Evolutionary conservation across 2,797 vertebrate species (phyloP), one percentile per base, ranked within the genome.

Genomic region (Buphagus erythrorhynchus): DNA sequence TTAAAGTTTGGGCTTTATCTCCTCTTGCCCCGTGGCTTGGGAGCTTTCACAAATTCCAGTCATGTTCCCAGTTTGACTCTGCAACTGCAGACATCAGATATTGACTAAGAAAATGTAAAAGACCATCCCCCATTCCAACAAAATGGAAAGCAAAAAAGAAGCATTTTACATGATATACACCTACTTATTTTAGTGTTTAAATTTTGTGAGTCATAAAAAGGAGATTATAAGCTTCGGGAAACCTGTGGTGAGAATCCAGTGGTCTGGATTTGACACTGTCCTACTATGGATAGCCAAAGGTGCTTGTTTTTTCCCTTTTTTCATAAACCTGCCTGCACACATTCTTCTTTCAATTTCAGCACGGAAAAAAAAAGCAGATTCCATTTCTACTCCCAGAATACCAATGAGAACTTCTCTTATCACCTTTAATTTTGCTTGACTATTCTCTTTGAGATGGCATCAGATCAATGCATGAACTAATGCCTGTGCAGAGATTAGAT

Each of bases 401-500:
- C 68, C 85, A 89, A 92, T 77, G 75, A 77, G 46, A 85, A 65
- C 46, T 68, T 72, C 45, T 77, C 75, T 89, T 87, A 93, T 62
- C 82, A 62, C 46, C 76, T 94, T 92, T 69, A n/a, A 79, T 82
- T 94, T 84, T 81, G 72, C 88, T 68, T 25, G 29, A 66, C 86
- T 85, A 16, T 57, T 94, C 65, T 79, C 80, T 93, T 78, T 86
- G 66, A 81, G 76, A 85, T 83, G 72, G 79, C 46, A 77, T 90
- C 79, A 87, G 92, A 94, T 86, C 81, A 86, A 86, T 22, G 75
- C 57, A 45, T 6, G 38, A 91, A 91, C 48, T 59, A 67, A 77
- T 9, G 67, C 65, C 86, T 4, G 4, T 29, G 51, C 40, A 81
- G 59, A 89, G 81, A 90, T 83, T 36, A 93, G 90, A 48, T 77